Percentiles rank a stretch among this genome's conserved stretches.
These are phyloP conservation scores for Halcyon smyrnensis DNA, from an alignment of 2,797 vertebrate genomes.

Conservation along the genomic window DNA sequence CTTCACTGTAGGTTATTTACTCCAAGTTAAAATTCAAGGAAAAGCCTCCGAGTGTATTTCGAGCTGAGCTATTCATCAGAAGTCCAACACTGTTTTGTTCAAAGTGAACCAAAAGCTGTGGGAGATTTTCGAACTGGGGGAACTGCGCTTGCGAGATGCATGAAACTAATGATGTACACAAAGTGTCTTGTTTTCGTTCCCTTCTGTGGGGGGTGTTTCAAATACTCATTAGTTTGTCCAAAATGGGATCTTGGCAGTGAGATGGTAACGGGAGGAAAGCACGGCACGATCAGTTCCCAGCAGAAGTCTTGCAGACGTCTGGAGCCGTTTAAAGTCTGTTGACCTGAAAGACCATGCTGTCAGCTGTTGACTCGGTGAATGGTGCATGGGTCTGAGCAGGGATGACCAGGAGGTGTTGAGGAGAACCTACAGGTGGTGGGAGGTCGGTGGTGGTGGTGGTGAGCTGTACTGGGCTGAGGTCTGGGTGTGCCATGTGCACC, in stretches of 20 bases:
- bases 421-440: not conserved
- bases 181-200: constrained; percentile 32
- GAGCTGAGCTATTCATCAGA: constrained; percentile 64
- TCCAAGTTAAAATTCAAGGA: constrained; percentile 68
- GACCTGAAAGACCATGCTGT: not conserved
- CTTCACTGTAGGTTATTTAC: constrained; percentile 72
- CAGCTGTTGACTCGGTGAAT: rapidly evolving
- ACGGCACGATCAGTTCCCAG: not conserved
- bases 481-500: rapidly evolving
- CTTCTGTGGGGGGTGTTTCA: constrained; percentile 33
- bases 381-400: rapidly evolving
- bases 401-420: not conserved
- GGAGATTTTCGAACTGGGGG: constrained; percentile 42
- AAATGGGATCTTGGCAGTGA: not conserved
- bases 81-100: constrained; percentile 57
- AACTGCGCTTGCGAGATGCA: constrained; percentile 8
- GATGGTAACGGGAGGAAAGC: not conserved
- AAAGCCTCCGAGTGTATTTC: constrained; percentile 65
- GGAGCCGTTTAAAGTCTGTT: not conserved
- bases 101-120: constrained; percentile 63
- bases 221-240: constrained; percentile 9
- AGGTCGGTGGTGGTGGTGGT: not conserved
- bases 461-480: not conserved
- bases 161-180: constrained; percentile 55
- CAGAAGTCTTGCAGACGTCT: not conserved